These are phyloP conservation scores for Columbina picui DNA, from an alignment of 2,113 vertebrate genomes.

Conservation along the genomic window DNA sequence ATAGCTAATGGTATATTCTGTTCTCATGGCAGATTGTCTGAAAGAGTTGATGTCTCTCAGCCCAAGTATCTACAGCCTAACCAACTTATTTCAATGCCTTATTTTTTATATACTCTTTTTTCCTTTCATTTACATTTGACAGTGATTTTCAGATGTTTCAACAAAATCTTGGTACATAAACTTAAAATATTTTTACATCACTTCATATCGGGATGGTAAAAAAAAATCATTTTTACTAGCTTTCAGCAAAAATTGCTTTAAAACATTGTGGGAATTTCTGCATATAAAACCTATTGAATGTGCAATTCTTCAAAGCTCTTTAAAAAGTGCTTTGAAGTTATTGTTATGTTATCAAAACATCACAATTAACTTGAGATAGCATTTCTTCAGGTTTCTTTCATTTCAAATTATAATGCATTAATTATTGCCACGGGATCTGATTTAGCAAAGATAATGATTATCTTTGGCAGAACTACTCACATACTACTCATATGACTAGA, in stretches of 20 bases:
- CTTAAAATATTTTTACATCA: not conserved
- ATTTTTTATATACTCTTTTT: not conserved
- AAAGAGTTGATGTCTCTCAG: not conserved
- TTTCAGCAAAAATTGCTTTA: not conserved
- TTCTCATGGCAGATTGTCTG: not conserved
- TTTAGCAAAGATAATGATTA: not conserved
- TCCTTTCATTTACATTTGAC: not conserved
- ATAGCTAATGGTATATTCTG: not conserved
- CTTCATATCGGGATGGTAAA: not conserved
- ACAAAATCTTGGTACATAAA: not conserved
- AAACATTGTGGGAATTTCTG: not conserved
- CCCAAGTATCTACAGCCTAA: not conserved
- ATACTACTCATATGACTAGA: not conserved
- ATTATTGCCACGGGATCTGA: not conserved
- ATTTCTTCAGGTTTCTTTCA: not conserved
- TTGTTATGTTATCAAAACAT: not conserved
- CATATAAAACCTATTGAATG: not conserved
- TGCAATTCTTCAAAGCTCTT: not conserved
- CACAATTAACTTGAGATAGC: not conserved
- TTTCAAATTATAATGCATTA: not conserved
- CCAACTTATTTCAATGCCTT: not conserved
- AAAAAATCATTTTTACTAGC: not conserved
- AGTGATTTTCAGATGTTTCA: not conserved
- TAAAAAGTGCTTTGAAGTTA: not conserved
- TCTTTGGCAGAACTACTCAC: not conserved